Base-by-base conservation (phyloP, 2,888 invertebrate species). In the Laspeyria flexula region DNA sequence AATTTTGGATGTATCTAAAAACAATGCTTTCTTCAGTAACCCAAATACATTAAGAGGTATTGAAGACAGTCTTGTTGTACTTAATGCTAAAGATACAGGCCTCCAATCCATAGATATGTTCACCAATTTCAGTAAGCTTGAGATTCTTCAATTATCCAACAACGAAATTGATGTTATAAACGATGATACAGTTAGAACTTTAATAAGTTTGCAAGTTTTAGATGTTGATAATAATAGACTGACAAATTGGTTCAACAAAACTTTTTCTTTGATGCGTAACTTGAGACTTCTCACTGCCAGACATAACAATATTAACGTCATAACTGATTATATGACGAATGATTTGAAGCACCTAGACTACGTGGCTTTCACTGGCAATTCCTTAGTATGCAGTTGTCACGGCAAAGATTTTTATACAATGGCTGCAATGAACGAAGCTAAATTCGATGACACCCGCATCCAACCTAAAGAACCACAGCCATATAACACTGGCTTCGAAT, bases 301-400 rank as follows among this genome's bases (percentile, higher is more conserved):
- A 15, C 75, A 90, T 1, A 95, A 95, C 48, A 93, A 92, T 21
- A 87, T 95, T 6, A 94, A 93, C 41, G 65, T 93, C 5, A 82
- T 95, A 5, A 88, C 94, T 0, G 76, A 84, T 10, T 88, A 90
- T 29, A 95, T 95, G 94, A 70, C 93, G 0, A 60, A 76, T 10
- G 95, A 95, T 60, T 83, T 95, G 4, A 70, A 79, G 0, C 61
- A 79, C 0, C 51, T 94, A 0, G 71, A 85, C 0, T 92, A 88
- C 46, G 53, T 95, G 0, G 91, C 90, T 0, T 42, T 95, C 0
- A 89, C 93, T 0, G 86, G 85, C 0, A 96, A 95, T 67, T 90
- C 91, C 5, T 90, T 95, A 13, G 81, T 94, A 0, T 95, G 95
- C 66, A 93, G 93, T 43, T 95, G 95, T 52, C 77, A 89, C 1